Evolutionary conservation across 2,797 vertebrate species (phyloP), one percentile per base, ranked within the genome.

Genomic region (Discoglossus pictus): DNA sequence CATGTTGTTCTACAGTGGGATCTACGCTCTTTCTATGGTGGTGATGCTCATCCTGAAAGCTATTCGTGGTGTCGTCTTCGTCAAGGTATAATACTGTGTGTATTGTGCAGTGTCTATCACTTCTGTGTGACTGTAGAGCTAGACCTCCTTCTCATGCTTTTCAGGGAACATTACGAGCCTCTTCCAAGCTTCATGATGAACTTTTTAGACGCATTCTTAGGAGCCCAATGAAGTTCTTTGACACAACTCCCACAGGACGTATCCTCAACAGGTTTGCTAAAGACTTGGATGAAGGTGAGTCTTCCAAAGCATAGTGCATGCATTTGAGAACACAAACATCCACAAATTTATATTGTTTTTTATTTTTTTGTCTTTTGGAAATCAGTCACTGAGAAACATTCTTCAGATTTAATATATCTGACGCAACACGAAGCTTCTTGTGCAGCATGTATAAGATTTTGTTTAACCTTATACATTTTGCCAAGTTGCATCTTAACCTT

Each of bases 171-270:
- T 81, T 97, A 7, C 83, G 90, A 56, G 93, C 94, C 18, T 97
- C 95, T 13, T 94, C 94, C 18, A 89, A 83, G 65, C 93, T 97
- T 12, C 95, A 97, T 0, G 93, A 96, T 0, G 88, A 94, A 20
- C 90, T 96, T 16, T 96, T 96, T 80, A 86, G 87, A 21, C 89
- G 92, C 65, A 94, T 97, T 76, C 90, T 96, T 7, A 90, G 93
- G 40, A 95, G 93, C 70, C 93, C 95, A 9, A 96, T 97, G 95
- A 96, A 93, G 54, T 94, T 97, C 74, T 97, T 97, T 35, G 94
- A 97, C 75, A 92, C 88, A 0, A 96, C 93, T 0, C 95, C 94
- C 1, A 89, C 91, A 0, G 93, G 92, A 6, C 87, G 88, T 42
- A 90, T 97, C 77, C 92, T 97, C 46, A 97, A 92, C 77, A 84